These are phyloP conservation scores for Lysiphlebus fabarum DNA, from an alignment of 1,140 invertebrate species.

Conservation along the genomic window DNA sequence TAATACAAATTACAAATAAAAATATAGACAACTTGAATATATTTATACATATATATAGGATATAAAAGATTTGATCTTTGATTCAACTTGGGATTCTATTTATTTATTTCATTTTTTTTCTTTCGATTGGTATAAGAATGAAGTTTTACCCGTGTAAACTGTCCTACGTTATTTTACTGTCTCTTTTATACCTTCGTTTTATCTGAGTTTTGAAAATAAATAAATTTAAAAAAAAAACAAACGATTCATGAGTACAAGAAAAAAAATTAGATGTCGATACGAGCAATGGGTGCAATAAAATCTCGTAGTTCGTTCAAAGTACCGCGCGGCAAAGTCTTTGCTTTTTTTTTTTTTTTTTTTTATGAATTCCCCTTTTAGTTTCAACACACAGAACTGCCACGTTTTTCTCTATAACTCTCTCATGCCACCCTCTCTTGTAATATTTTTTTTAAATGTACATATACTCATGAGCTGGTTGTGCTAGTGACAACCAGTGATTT, in stretches of 20 bases:
- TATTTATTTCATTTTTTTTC: background rate
- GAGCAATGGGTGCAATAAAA: conserved; percentile 22
- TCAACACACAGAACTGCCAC: too few species aligned
- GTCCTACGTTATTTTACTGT: conserved; percentile 2
- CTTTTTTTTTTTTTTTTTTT: too few species aligned
- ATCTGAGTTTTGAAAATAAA: background rate
- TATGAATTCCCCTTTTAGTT: too few species aligned
- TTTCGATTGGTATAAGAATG: background rate
- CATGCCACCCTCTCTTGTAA: conserved; percentile 20
- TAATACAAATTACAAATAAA: too few species aligned
- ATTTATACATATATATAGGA: too few species aligned
- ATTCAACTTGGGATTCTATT: background rate
- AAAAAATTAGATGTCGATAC: background rate
- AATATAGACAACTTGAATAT: too few species aligned
- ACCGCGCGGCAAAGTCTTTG: conserved; percentile 3
- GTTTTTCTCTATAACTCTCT: background rate
- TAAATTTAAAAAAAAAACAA: background rate
- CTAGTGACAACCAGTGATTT: conserved; percentile 31
- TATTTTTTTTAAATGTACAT: conserved; percentile 14
- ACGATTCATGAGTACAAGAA: background rate
- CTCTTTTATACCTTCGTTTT: too few species aligned
- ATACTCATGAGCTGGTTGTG: conserved; percentile 28
- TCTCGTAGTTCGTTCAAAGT: conserved; percentile 22
- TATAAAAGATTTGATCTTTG: conserved; percentile 12
- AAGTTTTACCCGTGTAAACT: conserved; percentile 23